Conservation (phyloP, 2,797 vertebrate species). For the Protonibea diacanthus region DNA sequence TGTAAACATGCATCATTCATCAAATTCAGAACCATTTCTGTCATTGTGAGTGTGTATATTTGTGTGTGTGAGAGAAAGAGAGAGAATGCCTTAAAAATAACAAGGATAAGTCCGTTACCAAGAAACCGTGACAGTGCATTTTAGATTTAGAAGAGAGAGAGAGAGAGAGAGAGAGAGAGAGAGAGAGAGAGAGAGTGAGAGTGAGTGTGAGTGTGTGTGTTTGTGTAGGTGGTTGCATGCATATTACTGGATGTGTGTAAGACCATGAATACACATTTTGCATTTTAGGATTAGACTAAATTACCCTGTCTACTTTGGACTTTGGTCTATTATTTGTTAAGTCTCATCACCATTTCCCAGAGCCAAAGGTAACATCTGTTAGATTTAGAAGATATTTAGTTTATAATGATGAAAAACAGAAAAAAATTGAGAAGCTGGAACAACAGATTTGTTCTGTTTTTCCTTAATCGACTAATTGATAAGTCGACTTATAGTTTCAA, state of each 20-base stretch:
- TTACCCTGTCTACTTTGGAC: too few relatives aligned
- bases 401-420: not conserved
- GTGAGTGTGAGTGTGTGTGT: not conserved
- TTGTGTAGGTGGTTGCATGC: conserved; percentile 18
- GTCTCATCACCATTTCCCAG: not conserved
- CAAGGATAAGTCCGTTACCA: conserved; percentile 35
- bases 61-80: not conserved
- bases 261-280: not conserved
- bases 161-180: too few relatives aligned
- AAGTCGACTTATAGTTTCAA: not conserved
- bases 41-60: not conserved
- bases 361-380: not conserved
- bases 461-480: conserved; percentile 21
- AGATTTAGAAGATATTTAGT: not conserved
- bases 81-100: conserved; percentile 26
- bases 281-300: not conserved
- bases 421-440: not conserved
- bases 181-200: too few relatives aligned
- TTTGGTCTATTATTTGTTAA: not conserved
- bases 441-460: not conserved
- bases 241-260: conserved; percentile 17
- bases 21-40: conserved; percentile 12
- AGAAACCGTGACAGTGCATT: conserved; percentile 38
- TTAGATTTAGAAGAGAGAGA: not conserved
- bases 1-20: conserved; percentile 9